Evolutionary conservation across 2,888 invertebrate species (phyloP), one percentile per base, ranked within the genome.

Genomic region (Callyntrura guangdongensis): DNA sequence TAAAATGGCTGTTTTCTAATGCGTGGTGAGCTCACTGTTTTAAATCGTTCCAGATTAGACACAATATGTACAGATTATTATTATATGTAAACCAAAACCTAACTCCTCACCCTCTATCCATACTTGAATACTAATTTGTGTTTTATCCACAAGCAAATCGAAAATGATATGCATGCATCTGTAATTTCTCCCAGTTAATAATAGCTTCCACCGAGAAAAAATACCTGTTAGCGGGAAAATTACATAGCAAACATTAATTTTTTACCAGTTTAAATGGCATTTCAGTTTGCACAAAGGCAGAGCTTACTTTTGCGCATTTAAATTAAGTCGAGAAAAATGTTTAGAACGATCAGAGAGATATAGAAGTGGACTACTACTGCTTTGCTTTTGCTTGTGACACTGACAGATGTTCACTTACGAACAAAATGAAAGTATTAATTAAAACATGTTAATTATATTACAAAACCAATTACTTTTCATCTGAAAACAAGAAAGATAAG

Each of bases 141-240:
- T 69, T 69, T 36, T 79, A 47, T 81, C 87, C 59, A 53, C 17
- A 22, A 69, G 88, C 64, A 82, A 82, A 72, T 82, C 88, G 47
- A 82, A 88, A 82, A 82, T 82, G 69, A 82, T 88, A 82, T 82
- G 69, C 64, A 59, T 45, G 74, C 59, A 74, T 79, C 61, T 64
- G 53, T 79, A 82, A 82, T 88, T 88, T 88, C 36, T 27, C 27
- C 11, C 25, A 59, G 20, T 36, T 88, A 88, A 88, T 88, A 20
- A 88, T 82, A 88, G 69, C 72, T 17, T 88, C n/a, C 20, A 20
- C 17, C 36, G 22, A 17, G 56, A 56, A 87, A 77, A 85, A 22
- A 79, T 77, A 79, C 53, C 79, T n/a, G 88, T 82, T 88, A 82
- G 82, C 81, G 82, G 88, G 82, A 88, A 88, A 88, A 88, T 88